Conservation (phyloP, 2,888 invertebrate species). For the Myopa tessellatipennis region DNA sequence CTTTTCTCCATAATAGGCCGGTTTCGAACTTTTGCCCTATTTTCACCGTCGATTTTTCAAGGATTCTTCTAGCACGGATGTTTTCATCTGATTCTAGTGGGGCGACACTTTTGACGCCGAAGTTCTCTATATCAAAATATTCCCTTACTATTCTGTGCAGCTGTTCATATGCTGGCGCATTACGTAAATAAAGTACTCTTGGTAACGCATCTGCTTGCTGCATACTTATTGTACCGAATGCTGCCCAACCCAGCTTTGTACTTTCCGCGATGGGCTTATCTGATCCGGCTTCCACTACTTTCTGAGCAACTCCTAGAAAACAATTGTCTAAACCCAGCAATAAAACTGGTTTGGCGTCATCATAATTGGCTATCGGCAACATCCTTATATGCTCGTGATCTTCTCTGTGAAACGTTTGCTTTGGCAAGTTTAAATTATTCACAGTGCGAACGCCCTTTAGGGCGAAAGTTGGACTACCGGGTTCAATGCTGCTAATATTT, state of each 20-base stretch:
- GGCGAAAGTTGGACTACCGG: background rate
- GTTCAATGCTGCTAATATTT: background rate
- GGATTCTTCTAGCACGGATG: conserved; percentile 17
- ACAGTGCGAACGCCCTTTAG: too few species aligned
- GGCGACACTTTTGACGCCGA: background rate
- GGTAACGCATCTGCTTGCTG: background rate
- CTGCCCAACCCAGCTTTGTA: background rate
- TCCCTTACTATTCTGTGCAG: background rate
- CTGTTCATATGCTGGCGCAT: background rate
- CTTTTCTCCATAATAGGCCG: conserved; percentile 37
- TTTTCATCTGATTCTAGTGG: conserved; percentile 18
- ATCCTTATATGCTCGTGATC: too few species aligned
- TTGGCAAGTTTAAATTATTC: too few species aligned
- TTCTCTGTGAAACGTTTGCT: too few species aligned
- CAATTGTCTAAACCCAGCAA: too few species aligned
- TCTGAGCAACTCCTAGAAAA: background rate
- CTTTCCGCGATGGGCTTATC: background rate
- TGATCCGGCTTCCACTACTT: background rate
- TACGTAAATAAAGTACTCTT: background rate
- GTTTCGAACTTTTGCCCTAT: conserved; percentile 14
- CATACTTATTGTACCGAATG: background rate
- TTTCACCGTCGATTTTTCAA: conserved; percentile 15
- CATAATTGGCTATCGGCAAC: too few species aligned
- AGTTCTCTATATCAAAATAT: conserved; percentile 3
- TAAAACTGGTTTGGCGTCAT: too few species aligned